Conservation (phyloP, 2,888 invertebrate species). For the Melolontha melolontha region DNA sequence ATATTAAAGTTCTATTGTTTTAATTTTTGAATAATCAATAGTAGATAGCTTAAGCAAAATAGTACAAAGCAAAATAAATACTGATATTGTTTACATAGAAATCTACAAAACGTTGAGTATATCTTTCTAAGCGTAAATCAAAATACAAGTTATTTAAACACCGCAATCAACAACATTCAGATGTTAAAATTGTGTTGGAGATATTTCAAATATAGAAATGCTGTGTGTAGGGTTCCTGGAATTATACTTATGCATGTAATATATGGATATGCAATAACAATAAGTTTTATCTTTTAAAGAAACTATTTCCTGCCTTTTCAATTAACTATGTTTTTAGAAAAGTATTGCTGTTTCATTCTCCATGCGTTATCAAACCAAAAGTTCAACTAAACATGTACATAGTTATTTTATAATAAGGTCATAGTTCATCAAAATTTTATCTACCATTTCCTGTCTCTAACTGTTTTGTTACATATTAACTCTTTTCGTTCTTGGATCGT, state of each 20-base stretch:
- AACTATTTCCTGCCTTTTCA: constrained; percentile 38
- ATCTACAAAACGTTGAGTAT: too few species aligned
- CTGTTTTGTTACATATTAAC: constrained; percentile 40
- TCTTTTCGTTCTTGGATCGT: constrained; percentile 15
- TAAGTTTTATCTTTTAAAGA: constrained; percentile 14
- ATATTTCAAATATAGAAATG: constrained; percentile 19
- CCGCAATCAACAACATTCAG: too few species aligned
- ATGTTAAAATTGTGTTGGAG: constrained; percentile 9
- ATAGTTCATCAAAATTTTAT: constrained; percentile 53
- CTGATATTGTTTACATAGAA: too few species aligned
- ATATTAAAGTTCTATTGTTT: too few species aligned
- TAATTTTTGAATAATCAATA: too few species aligned
- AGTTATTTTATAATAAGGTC: constrained; percentile 49
- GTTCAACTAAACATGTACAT: constrained; percentile 29
- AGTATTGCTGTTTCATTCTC: constrained; percentile 27
- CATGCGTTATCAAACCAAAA: constrained; percentile 22
- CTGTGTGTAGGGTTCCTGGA: constrained; percentile 4
- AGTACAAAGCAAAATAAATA: too few species aligned
- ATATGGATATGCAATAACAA: neutral
- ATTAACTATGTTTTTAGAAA: constrained; percentile 29
- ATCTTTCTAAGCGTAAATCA: too few species aligned
- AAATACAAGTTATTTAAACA: too few species aligned
- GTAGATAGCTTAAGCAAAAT: too few species aligned
- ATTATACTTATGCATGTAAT: neutral
- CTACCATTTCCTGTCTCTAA: constrained; percentile 51